Evolutionary conservation across 2,113 vertebrate species (phyloP).

Genomic region (Sphaerodactylus townsendi): DNA sequence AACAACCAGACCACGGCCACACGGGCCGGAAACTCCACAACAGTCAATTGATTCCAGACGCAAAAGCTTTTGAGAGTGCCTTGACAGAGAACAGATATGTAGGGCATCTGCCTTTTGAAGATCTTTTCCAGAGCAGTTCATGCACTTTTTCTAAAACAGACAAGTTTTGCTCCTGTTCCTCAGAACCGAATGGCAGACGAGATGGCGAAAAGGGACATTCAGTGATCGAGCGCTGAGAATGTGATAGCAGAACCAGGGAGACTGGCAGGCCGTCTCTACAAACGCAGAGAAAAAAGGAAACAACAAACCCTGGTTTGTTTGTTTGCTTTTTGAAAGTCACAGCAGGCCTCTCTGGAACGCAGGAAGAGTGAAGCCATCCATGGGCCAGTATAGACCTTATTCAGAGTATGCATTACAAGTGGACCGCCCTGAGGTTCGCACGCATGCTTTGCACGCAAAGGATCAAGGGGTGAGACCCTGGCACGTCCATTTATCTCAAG

Average conservation of each 20-base stretch:
- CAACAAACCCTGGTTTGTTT: background rate
- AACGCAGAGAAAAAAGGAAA: background rate
- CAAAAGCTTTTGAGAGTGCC: too few relatives aligned
- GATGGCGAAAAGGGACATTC: too few relatives aligned
- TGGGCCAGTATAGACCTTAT: too few relatives aligned
- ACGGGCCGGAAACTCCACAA: too few relatives aligned
- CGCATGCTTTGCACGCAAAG: background rate
- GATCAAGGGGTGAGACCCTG: background rate
- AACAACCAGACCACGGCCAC: too few relatives aligned
- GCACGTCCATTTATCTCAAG: background rate
- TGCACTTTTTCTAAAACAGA: background rate
- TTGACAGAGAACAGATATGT: too few relatives aligned
- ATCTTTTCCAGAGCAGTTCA: background rate
- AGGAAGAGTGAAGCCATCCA: background rate
- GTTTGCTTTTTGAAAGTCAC: background rate
- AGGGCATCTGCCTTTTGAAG: background rate
- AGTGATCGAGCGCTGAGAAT: background rate
- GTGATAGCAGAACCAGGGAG: background rate
- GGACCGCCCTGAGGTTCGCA: too few relatives aligned
- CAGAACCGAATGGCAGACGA: too few relatives aligned
- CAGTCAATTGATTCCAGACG: too few relatives aligned
- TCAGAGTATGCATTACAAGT: too few relatives aligned
- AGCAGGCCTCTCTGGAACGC: too few relatives aligned
- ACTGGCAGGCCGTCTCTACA: background rate
- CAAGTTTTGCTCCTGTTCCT: too few relatives aligned